Percentiles rank a stretch among this genome's conserved stretches.
These are phyloP conservation scores for Odontamblyopus lacepedii DNA, from an alignment of 2,797 vertebrate genomes.

Conservation along the genomic window DNA sequence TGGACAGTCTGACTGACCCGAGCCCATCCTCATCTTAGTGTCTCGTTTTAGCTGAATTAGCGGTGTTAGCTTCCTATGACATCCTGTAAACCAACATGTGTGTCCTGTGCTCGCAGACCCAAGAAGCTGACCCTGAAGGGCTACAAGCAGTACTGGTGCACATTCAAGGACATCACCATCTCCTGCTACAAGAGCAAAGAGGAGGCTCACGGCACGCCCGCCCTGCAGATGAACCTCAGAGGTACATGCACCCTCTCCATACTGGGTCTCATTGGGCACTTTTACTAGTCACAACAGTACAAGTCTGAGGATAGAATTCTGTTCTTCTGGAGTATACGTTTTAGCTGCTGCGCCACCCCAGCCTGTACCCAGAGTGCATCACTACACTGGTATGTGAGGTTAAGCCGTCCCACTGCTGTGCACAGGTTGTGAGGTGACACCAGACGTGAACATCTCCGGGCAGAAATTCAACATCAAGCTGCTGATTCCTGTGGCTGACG, in stretches of 20 bases:
- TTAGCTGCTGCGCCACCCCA: too few species aligned
- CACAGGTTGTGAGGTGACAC: conserved; percentile 96
- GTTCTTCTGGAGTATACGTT: too few species aligned
- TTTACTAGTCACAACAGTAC: too few species aligned
- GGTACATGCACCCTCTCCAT: conserved; percentile 69
- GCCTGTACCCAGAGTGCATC: not conserved
- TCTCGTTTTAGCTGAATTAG: not conserved
- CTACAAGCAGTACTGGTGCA: conserved; percentile 99
- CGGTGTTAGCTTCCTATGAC: not conserved
- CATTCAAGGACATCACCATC: conserved; percentile 98
- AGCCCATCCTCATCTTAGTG: not conserved
- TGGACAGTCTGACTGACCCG: too few species aligned
- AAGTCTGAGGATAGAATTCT: too few species aligned
- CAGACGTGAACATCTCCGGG: conserved; percentile 98
- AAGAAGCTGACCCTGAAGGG: conserved; percentile 98
- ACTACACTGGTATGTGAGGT: not conserved
- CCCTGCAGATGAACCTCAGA: conserved; percentile 97
- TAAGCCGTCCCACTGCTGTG: conserved; percentile 17
- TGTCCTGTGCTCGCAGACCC: conserved; percentile 78
- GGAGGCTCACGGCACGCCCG: conserved; percentile 91
- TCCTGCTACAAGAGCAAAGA: conserved; percentile 99
- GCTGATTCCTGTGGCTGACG: conserved; percentile 95
- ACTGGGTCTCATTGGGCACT: conserved; percentile 1
- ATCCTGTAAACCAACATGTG: not conserved
- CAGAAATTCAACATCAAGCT: conserved; percentile 99